Percentiles rank a stretch among this genome's conserved stretches.
phyloP scores from a whole-genome alignment of 2,888 invertebrate genomes.

The Cosmorhoe ocellata region DNA sequence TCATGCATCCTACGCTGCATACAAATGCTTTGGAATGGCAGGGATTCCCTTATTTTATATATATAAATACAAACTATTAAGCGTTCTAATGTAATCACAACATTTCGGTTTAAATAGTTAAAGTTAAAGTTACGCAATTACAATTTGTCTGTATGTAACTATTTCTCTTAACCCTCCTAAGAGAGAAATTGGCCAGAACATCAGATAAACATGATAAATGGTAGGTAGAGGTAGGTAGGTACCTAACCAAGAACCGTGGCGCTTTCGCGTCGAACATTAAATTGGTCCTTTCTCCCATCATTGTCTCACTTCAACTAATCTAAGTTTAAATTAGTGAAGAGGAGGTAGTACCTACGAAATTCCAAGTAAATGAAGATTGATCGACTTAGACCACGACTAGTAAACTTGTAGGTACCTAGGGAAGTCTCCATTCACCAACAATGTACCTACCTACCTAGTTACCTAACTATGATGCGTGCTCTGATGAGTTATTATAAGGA shows the following conservation, averaged over 20 bases:
- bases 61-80: too few species aligned
- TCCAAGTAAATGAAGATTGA: constrained; percentile 28
- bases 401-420: not conserved
- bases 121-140: too few species aligned
- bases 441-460: too few species aligned
- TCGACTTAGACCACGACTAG: not conserved
- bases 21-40: constrained; percentile 10
- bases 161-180: constrained; percentile 48
- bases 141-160: constrained; percentile 11
- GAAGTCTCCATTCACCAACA: too few species aligned
- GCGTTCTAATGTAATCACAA: too few species aligned
- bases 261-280: constrained; percentile 48
- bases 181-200: constrained; percentile 45
- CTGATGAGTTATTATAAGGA: too few species aligned
- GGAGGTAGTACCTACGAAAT: constrained; percentile 15
- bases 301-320: constrained; percentile 41
- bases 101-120: too few species aligned
- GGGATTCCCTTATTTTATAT: constrained; percentile 12
- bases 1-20: constrained; percentile 34
- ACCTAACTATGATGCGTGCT: too few species aligned
- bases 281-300: constrained; percentile 55
- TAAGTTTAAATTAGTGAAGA: constrained; percentile 28
- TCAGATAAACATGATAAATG: constrained; percentile 66
- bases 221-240: too few species aligned
- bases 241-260: constrained; percentile 48